Evolutionary conservation across 2,888 invertebrate species (phyloP).

Genomic region (Pyrrhosoma nymphula): DNA sequence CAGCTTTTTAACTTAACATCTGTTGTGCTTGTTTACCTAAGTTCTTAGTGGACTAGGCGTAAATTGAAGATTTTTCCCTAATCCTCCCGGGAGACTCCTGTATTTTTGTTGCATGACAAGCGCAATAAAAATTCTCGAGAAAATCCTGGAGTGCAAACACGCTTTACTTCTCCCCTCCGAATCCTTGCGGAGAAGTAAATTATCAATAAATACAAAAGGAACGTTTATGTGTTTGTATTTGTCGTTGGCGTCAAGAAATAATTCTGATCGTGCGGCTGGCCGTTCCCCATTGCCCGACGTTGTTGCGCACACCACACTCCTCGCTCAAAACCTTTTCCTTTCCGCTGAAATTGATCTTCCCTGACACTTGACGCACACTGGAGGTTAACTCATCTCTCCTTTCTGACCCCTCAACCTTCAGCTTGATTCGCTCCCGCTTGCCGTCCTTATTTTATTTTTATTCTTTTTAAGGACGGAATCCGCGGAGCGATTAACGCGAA

Average conservation of each 20-base stretch:
- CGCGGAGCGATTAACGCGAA: constrained; percentile 35
- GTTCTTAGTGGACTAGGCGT: not conserved
- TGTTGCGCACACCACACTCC: not conserved
- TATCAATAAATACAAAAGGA: not conserved
- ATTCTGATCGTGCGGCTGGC: not conserved
- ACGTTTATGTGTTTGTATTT: not conserved
- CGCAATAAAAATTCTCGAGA: not conserved
- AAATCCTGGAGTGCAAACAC: not conserved
- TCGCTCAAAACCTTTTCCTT: not conserved
- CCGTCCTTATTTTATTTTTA: not conserved
- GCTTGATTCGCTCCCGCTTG: not conserved
- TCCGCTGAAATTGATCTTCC: constrained; percentile 28
- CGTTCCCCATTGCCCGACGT: not conserved
- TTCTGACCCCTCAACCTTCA: not conserved
- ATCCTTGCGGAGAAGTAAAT: not conserved
- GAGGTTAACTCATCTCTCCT: not conserved
- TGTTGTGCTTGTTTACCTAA: not conserved
- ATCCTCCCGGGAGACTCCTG: not conserved
- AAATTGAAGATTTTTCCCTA: not conserved
- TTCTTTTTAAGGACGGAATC: not conserved
- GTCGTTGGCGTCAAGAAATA: constrained; percentile 6
- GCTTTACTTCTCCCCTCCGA: not conserved
- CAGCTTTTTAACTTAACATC: not conserved
- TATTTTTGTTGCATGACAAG: not conserved
- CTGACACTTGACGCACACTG: constrained; percentile 3